Percentiles rank a stretch among this genome's conserved stretches.
These are phyloP conservation scores for Agrenia bidenticulata DNA, from an alignment of 2,888 invertebrate species.

Conservation along the genomic window DNA sequence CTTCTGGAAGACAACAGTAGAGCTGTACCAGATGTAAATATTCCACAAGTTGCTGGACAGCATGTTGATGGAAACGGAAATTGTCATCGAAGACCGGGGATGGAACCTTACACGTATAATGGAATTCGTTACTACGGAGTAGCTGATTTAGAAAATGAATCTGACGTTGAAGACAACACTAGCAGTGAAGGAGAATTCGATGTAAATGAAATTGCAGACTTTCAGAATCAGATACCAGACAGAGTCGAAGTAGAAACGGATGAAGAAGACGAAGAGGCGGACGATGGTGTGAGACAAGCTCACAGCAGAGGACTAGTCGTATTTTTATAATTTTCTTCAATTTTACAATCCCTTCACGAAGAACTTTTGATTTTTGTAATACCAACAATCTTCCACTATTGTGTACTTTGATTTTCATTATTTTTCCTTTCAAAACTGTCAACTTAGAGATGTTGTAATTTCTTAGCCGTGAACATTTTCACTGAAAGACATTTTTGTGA, in stretches of 20 bases:
- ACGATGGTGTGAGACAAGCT: constrained; percentile 23
- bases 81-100: background rate
- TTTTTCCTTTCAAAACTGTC: too few species aligned
- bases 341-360: background rate
- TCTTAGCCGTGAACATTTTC: too few species aligned
- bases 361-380: too few species aligned
- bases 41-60: background rate
- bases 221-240: constrained; percentile 23
- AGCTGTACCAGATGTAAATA: background rate
- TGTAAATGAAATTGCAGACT: constrained; percentile 18
- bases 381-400: too few species aligned
- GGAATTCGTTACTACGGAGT: background rate
- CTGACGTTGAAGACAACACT: constrained; percentile 23
- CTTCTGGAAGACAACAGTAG: background rate
- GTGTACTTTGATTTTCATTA: too few species aligned
- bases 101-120: background rate
- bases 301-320: constrained; percentile 35
- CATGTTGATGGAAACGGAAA: background rate
- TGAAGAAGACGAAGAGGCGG: constrained; percentile 24
- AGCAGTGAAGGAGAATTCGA: constrained; percentile 34
- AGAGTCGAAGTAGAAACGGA: constrained; percentile 30
- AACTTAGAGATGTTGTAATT: too few species aligned
- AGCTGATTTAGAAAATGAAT: constrained; percentile 19
- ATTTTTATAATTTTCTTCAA: constrained; percentile 25
- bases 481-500: too few species aligned